Evolutionary conservation across 2,797 vertebrate genomes (phyloP).

Genomic region (Coccyzus lansbergi): DNA sequence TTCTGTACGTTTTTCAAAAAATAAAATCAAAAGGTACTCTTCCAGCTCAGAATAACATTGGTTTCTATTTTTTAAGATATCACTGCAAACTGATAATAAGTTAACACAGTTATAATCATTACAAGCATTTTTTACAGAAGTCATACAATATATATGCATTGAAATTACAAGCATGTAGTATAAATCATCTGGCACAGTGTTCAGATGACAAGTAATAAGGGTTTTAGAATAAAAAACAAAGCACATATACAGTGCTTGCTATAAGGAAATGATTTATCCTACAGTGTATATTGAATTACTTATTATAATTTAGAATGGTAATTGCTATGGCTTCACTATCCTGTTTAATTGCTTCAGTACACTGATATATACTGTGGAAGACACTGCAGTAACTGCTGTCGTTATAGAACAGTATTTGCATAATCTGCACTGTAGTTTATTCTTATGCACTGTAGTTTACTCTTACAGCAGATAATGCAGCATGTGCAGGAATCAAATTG

Average conservation of each 20-base stretch:
- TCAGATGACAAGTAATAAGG: slow-evolving; percentile 59
- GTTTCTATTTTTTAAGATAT: slow-evolving; percentile 20
- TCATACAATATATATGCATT: slow-evolving; percentile 53
- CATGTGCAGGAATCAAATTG: slow-evolving; percentile 24
- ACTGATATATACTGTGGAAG: slow-evolving; percentile 51
- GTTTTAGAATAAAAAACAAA: slow-evolving; percentile 28
- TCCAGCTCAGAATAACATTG: not conserved
- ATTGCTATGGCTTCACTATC: slow-evolving; percentile 45
- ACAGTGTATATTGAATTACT: slow-evolving; percentile 49
- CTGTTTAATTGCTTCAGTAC: slow-evolving; percentile 62
- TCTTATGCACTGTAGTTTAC: slow-evolving; percentile 11
- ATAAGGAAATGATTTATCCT: slow-evolving; percentile 67
- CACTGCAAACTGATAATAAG: slow-evolving; percentile 37
- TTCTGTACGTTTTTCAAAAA: not conserved
- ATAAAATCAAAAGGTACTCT: not conserved
- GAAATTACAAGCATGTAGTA: not conserved
- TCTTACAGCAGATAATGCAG: not conserved
- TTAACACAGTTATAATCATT: slow-evolving; percentile 67
- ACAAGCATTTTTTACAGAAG: slow-evolving; percentile 23
- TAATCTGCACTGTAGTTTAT: slow-evolving; percentile 39
- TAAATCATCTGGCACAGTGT: slow-evolving; percentile 58
- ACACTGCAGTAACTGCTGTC: slow-evolving; percentile 28
- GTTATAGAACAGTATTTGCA: slow-evolving; percentile 28
- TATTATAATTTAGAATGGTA: slow-evolving; percentile 72
- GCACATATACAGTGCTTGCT: not conserved